These are phyloP conservation scores for Zoroaster sp. DNA, from an alignment of 53 echinoderm and acorn worm species.

Conservation along the genomic window DNA sequence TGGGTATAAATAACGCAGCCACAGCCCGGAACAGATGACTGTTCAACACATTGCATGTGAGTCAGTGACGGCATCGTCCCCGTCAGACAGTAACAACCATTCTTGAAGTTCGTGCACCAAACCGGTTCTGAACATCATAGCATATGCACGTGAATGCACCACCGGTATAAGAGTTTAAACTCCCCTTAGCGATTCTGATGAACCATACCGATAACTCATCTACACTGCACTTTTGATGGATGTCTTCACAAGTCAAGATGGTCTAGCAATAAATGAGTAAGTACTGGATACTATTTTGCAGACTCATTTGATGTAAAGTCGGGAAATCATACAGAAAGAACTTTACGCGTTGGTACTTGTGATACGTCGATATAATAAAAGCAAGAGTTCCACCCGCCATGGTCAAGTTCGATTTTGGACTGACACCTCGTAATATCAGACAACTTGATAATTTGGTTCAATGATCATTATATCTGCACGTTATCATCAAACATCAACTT, in stretches of 20 bases:
- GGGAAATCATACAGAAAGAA: too few species aligned
- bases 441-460: too few species aligned
- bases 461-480: too few species aligned
- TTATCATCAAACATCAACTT: too few species aligned
- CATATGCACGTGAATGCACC: background rate
- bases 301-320: background rate
- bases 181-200: background rate
- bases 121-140: background rate
- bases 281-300: background rate
- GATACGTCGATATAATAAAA: too few species aligned
- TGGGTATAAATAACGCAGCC: background rate
- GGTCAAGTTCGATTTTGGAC: too few species aligned
- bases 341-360: too few species aligned
- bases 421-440: too few species aligned
- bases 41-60: background rate
- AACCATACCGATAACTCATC: background rate
- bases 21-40: slow-evolving; percentile 11
- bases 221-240: background rate
- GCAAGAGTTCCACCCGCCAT: too few species aligned
- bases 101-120: background rate
- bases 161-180: background rate
- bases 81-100: background rate
- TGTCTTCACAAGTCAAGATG: background rate
- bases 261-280: background rate
- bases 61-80: background rate